These are phyloP conservation scores for Drosophila crucigera DNA, from an alignment of 2,888 invertebrate species.

Conservation along the genomic window DNA sequence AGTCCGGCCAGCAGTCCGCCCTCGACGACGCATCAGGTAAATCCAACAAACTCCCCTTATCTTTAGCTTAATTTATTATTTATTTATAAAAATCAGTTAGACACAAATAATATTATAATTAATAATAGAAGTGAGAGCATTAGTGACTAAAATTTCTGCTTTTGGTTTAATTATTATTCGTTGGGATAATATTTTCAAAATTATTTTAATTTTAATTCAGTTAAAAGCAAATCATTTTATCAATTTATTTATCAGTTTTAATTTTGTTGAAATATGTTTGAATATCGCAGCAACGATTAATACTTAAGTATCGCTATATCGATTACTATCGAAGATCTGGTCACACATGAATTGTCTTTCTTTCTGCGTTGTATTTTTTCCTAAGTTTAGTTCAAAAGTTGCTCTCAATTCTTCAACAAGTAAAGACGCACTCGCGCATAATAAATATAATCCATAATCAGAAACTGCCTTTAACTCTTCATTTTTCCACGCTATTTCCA, in stretches of 20 bases:
- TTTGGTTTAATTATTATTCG: background rate
- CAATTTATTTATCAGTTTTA: background rate
- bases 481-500: too few relatives aligned
- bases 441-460: too few relatives aligned
- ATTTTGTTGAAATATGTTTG: too few relatives aligned
- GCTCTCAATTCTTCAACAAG: too few relatives aligned
- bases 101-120: background rate
- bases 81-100: background rate
- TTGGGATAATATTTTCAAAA: background rate
- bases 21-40: constrained; percentile 91
- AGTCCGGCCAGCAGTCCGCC: constrained; percentile 92
- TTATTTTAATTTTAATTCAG: background rate
- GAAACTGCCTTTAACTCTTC: too few relatives aligned
- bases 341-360: too few relatives aligned
- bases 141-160: fast-evolving
- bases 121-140: background rate
- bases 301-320: too few relatives aligned
- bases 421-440: too few relatives aligned
- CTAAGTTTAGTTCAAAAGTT: too few relatives aligned
- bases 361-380: too few relatives aligned
- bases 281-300: too few relatives aligned
- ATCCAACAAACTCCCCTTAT: background rate
- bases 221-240: background rate
- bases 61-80: background rate
- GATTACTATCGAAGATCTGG: too few relatives aligned